Evolutionary conservation across 2,888 invertebrate genomes (phyloP), one percentile per base, ranked within the genome.

Genomic region (Tetranychus piercei): DNA sequence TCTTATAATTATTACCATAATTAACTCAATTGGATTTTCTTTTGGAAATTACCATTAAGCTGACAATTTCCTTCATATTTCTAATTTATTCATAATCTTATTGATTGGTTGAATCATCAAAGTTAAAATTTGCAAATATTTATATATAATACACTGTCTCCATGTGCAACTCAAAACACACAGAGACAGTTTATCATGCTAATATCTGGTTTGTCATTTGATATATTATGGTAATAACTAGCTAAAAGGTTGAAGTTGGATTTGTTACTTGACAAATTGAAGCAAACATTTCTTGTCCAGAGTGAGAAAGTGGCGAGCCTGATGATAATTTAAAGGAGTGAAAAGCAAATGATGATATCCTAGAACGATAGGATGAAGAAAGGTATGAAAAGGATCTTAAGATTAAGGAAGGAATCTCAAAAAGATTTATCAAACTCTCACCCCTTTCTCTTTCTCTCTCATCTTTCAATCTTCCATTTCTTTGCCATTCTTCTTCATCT

Each of bases 341-440:
- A 55, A 55, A 55, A 15, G 55, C 9, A 15, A 15, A 55, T 55
- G 55, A 55, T 11, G 55, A 15, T 55, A 55, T 55, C 15, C 55
- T 9, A 55, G 55, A 15, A 55, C 55, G 55, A 6, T 15, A 7
- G 55, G 55, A 55, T 7, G 55, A 55, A 55, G 15, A 15, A 55
- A 55, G 15, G 55, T 55, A 55, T 55, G 55, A 55, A 55, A 55
- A 55, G 55, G 55, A 55, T 55, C 55, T 55, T 15, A 3, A 55
- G 55, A 55, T 55, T 55, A 55, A 55, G 55, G 34, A 55, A 15
- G 55, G 15, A 55, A 55, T 55, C 55, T 55, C 55, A 55, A 55
- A 69, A 69, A 18, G 69, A 69, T 69, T 69, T 69, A 23, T 20
- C 69, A 69, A 69, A 23, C 69, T 69, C 69, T 69, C 69, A 11